Conservation (phyloP, 2,797 vertebrate species). For the Sebastes steindachneri region DNA sequence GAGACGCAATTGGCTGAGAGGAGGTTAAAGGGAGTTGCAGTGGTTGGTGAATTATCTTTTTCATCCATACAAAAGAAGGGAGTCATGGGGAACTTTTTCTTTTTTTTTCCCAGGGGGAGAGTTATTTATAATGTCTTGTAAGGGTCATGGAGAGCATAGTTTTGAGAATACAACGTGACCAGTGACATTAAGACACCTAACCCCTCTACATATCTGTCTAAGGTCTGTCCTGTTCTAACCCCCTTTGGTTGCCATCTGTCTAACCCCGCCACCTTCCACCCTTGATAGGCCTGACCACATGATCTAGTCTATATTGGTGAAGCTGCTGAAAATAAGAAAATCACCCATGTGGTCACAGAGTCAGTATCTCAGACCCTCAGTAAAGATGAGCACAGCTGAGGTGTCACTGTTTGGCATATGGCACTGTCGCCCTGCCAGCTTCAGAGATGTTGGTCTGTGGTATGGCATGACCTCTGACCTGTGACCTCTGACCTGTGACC, state of each 20-base stretch:
- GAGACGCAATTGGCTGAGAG: constrained; percentile 60
- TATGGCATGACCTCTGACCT: not conserved
- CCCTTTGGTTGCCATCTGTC: not conserved
- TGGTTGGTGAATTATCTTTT: constrained; percentile 36
- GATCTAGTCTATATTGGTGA: not conserved
- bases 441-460: not conserved
- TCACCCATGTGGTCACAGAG: not conserved
- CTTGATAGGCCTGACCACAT: not conserved
- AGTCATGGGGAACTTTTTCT: not conserved
- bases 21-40: not conserved
- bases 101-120: not conserved
- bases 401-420: not conserved
- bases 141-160: constrained; percentile 24
- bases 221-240: not conserved
- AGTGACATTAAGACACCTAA: constrained; percentile 49
- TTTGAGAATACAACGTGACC: constrained; percentile 46
- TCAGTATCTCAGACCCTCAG: not conserved
- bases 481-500: not conserved
- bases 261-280: not conserved
- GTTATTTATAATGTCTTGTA: constrained; percentile 57
- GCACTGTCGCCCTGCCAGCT: not conserved
- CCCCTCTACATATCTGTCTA: not conserved
- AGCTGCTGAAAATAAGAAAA: not conserved
- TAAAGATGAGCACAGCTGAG: not conserved
- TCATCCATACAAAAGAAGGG: constrained; percentile 16